A percentile compares a stretch with the other conserved stretches of the same genome.
These are phyloP conservation scores for Pterostichus niger DNA, from an alignment of 2,888 invertebrate genomes.

Conservation along the genomic window DNA sequence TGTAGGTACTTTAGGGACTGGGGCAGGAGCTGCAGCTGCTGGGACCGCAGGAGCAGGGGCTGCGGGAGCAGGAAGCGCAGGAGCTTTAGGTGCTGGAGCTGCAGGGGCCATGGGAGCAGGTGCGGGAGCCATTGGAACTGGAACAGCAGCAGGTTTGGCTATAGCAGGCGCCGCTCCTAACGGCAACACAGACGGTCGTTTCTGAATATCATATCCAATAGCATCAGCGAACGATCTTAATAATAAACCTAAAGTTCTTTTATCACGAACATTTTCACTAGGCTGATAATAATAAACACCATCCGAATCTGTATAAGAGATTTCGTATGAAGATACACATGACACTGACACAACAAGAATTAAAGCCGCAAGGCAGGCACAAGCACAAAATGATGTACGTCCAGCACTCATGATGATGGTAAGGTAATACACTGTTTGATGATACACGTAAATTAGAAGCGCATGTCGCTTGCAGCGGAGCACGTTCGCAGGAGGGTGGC, in stretches of 20 bases:
- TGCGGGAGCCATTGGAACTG: conserved; percentile 68
- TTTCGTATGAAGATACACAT: conserved; percentile 33
- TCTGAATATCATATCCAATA: conserved; percentile 76
- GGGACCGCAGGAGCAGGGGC: conserved; percentile 67
- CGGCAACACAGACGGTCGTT: conserved; percentile 72
- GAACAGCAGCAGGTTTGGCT: conserved; percentile 68
- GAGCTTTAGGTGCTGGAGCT: conserved; percentile 67
- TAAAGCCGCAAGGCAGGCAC: conserved; percentile 21
- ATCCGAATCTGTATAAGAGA: conserved; percentile 10
- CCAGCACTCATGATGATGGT: conserved; percentile 37
- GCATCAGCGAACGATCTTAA: conserved; percentile 75
- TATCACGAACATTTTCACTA: conserved; percentile 70
- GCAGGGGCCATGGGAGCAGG: conserved; percentile 68
- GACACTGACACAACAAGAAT: conserved; percentile 18
- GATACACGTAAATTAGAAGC: conserved; percentile 17
- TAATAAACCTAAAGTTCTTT: conserved; percentile 75
- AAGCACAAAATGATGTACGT: background rate
- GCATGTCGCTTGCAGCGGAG: conserved; percentile 31
- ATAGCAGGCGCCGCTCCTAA: conserved; percentile 67
- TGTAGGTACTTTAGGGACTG: conserved; percentile 65
- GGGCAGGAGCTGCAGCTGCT: conserved; percentile 68
- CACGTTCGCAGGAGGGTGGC: conserved; percentile 25
- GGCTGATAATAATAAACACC: conserved; percentile 45
- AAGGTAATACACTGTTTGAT: background rate
- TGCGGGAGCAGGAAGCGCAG: conserved; percentile 69